Percentiles rank a stretch among this genome's conserved stretches.
Evolutionary conservation across 2,113 vertebrate genomes (phyloP).

Genomic region (Coptodon rendalli): DNA sequence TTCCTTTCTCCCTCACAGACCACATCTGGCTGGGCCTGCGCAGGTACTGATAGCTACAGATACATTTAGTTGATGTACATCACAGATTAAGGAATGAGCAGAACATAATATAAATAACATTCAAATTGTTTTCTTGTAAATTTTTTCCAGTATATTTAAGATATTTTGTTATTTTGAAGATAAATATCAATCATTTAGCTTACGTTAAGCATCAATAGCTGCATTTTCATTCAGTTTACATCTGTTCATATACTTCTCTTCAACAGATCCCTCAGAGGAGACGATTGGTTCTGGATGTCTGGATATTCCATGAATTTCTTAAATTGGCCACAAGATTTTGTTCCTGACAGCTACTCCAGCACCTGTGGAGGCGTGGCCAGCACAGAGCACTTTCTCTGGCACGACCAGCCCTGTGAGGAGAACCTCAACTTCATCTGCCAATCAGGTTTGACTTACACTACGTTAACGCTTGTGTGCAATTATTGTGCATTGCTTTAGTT

Average conservation of each 20-base stretch:
- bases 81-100: accelerated
- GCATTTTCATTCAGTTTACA: neutral
- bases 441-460: neutral
- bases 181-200: neutral
- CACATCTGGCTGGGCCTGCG: accelerated
- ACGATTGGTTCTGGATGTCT: neutral
- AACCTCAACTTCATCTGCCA: neutral
- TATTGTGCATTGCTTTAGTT: neutral
- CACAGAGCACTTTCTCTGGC: accelerated
- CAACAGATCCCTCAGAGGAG: neutral
- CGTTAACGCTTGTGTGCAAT: accelerated
- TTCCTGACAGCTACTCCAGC: neutral
- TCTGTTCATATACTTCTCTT: neutral
- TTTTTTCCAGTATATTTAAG: no score
- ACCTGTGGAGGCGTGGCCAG: neutral
- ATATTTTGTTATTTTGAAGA: neutral
- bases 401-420: neutral
- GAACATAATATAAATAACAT: no score
- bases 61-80: no score
- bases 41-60: accelerated
- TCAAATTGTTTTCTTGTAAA: no score
- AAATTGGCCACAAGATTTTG: neutral
- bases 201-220: no score
- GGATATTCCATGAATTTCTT: neutral
- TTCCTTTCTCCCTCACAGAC: no score